These are phyloP conservation scores for Ditylenchus dipsaci DNA, from an alignment of 1,140 invertebrate species.

Conservation along the genomic window DNA sequence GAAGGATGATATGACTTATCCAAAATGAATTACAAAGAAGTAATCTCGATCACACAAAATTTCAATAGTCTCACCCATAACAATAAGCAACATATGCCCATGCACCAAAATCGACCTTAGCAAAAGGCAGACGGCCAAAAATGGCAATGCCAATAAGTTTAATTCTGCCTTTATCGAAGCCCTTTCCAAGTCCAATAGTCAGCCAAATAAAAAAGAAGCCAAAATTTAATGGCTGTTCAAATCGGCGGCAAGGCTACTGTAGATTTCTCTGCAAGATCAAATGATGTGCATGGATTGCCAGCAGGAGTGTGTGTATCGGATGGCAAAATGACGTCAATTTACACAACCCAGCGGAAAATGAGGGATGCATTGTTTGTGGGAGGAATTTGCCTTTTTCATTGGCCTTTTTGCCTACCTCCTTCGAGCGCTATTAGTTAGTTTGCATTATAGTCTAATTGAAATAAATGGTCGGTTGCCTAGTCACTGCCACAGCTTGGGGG, in stretches of 20 bases:
- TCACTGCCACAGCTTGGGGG: neutral
- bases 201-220: neutral
- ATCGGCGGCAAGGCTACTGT: neutral
- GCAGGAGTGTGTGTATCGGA: neutral
- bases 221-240: neutral
- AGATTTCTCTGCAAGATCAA: neutral
- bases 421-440: neutral
- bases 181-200: neutral
- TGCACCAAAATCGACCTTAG: too few species aligned
- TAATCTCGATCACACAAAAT: too few species aligned
- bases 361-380: neutral
- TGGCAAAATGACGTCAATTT: constrained; percentile 2
- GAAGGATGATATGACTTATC: too few species aligned
- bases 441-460: neutral
- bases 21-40: too few species aligned
- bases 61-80: too few species aligned
- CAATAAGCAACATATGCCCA: too few species aligned
- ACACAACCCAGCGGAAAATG: neutral
- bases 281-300: neutral
- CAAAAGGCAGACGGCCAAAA: too few species aligned
- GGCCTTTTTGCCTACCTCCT: neutral
- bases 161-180: neutral
- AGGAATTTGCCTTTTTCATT: neutral
- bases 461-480: constrained; percentile 5
- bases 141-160: neutral